Base-by-base conservation (phyloP, 2,888 invertebrate species). In the Eupeodes luniger region DNA sequence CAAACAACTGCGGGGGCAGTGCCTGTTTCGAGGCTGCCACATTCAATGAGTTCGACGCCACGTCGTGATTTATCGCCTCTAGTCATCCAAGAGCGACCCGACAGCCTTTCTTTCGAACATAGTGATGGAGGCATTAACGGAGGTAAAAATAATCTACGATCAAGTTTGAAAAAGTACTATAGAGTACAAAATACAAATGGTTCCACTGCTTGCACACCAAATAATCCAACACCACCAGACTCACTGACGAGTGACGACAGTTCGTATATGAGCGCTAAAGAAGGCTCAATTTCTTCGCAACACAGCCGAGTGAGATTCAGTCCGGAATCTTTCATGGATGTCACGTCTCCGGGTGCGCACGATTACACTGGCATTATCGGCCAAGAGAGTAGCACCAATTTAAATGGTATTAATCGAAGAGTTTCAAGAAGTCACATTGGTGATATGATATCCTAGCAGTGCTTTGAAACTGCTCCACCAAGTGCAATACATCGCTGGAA, bases 161-260 rank as follows among this genome's bases (percentile, higher is more conserved):
- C 97, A 1, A 97, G 97, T 91, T 93, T 98, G 75, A 97, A 97
- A 92, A 96, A 97, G 92, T 96, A 96, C 91, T 93, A 92, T 94
- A 95, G 90, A 89, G 93, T 92, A 57, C 94, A 94, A 87, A 94
- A 93, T 40, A 94, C 95, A 89, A 95, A 95, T 83, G 94, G 94
- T 1, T 94, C 94, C 67, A 94, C 94, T 4, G 94, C 94, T 5
- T 95, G 95, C 16, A 97, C 97, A 0, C 97, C 97, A 19, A 97
- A 97, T 0, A 97, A 97, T 92, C 96, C 97, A 2, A 97, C 98
- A 7, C 97, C 98, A 0, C 97, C 97, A 0, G 98, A 97, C 91
- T 97, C 97, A 90, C 92, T 97, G 84, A 96, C 97, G 0, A 97
- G 97, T 91, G 98, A 98, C 91, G 98, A 98, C 92, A 97, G 97